Conservation (phyloP, 2,113 vertebrate genomes). For the Cygnus atratus region DNA sequence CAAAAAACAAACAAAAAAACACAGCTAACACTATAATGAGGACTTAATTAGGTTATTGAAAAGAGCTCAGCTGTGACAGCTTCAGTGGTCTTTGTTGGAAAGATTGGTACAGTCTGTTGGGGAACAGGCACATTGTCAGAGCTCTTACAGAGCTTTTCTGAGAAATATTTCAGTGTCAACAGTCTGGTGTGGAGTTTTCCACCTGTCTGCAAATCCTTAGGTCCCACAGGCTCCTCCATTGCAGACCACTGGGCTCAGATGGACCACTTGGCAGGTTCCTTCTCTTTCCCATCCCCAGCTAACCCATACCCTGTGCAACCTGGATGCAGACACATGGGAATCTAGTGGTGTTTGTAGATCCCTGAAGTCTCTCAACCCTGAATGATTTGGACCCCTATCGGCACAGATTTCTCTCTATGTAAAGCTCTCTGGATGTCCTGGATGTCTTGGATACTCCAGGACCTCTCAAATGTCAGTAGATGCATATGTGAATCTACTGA, state of each 20-base stretch:
- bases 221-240: neutral
- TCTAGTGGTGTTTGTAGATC: neutral
- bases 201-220: too few relatives aligned
- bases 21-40: neutral
- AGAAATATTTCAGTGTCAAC: neutral
- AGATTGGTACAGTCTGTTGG: neutral
- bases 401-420: neutral
- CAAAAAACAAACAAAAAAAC: too few relatives aligned
- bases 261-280: neutral
- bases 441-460: neutral
- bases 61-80: neutral
- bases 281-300: neutral
- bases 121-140: neutral
- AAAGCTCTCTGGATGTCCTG: neutral
- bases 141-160: neutral
- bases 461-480: neutral
- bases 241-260: neutral
- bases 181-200: neutral
- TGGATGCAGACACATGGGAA: neutral
- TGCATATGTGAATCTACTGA: rapidly evolving
- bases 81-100: neutral
- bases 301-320: neutral
- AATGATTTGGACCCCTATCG: neutral
- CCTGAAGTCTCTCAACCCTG: neutral
- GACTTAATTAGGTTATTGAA: neutral